A percentile compares a stretch with the other conserved stretches of the same genome.
Evolutionary conservation across 2,113 vertebrate species (phyloP).

Genomic region (Motacilla alba): DNA sequence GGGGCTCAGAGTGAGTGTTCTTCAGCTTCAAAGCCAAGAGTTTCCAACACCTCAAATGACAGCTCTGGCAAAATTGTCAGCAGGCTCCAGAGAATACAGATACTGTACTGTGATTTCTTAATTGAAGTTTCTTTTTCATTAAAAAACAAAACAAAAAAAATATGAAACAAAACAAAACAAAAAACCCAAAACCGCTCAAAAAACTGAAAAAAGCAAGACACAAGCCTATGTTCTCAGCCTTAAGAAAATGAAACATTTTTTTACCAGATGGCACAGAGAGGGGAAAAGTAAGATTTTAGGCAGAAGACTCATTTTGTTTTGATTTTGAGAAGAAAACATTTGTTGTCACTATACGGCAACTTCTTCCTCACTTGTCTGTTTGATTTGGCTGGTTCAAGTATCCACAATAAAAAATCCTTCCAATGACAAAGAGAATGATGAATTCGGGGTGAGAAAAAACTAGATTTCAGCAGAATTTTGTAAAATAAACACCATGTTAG

Average conservation of each 20-base stretch:
- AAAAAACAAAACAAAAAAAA: not conserved
- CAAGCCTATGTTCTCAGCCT: not conserved
- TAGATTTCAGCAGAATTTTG: not conserved
- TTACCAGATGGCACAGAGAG: not conserved
- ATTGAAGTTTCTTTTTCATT: not conserved
- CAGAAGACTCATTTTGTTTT: not conserved
- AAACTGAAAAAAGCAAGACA: not conserved
- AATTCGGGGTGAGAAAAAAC: not conserved
- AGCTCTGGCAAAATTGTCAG: not conserved
- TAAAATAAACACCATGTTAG: not conserved
- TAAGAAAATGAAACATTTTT: not conserved
- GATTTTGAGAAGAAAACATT: not conserved
- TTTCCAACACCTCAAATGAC: not conserved
- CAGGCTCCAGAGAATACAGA: not conserved
- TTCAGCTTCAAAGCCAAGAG: constrained; percentile 26
- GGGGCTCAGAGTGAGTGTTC: not conserved
- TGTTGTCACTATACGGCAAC: not conserved
- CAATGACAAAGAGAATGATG: not conserved
- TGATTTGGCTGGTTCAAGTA: constrained; percentile 11
- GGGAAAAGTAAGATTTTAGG: not conserved
- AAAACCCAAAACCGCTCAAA: too few relatives aligned
- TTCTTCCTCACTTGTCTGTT: not conserved
- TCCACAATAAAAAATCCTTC: not conserved
- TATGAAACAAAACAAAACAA: not conserved
- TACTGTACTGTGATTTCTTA: not conserved